phyloP scores from a whole-genome alignment of 2,888 invertebrate genomes.

The Ornithoptera alexandrae region DNA sequence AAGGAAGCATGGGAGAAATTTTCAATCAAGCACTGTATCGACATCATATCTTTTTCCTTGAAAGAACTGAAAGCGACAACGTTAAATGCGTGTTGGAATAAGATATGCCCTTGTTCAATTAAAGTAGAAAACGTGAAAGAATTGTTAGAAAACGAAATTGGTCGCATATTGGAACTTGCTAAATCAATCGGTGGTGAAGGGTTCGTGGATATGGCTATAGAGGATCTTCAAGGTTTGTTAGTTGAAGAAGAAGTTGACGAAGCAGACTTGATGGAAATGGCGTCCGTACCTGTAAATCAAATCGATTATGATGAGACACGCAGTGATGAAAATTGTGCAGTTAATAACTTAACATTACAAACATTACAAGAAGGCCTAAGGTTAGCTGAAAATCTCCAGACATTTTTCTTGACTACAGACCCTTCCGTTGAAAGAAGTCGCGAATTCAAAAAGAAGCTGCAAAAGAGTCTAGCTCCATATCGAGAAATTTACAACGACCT shows the following conservation, averaged over 20 bases:
- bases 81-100: conserved; percentile 5
- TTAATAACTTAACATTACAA: neutral
- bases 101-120: conserved; percentile 2
- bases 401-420: neutral
- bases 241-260: neutral
- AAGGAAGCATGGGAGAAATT: conserved; percentile 1
- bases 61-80: conserved; percentile 3
- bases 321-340: neutral
- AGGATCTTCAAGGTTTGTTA: neutral
- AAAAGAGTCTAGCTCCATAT: neutral
- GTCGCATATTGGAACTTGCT: conserved; percentile 3
- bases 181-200: conserved; percentile 3
- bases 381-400: neutral
- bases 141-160: neutral
- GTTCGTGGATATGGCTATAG: neutral
- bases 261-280: neutral
- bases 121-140: neutral
- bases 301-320: neutral
- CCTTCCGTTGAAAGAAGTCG: neutral
- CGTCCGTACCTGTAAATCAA: neutral
- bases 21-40: conserved; percentile 7
- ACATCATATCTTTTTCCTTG: neutral
- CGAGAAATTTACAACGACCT: neutral
- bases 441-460: neutral
- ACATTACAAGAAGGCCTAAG: neutral